A percentile compares a stretch with the other conserved stretches of the same genome.
Conservation (phyloP, 2,113 vertebrate species). For the Beaufortia kweichowensis region DNA sequence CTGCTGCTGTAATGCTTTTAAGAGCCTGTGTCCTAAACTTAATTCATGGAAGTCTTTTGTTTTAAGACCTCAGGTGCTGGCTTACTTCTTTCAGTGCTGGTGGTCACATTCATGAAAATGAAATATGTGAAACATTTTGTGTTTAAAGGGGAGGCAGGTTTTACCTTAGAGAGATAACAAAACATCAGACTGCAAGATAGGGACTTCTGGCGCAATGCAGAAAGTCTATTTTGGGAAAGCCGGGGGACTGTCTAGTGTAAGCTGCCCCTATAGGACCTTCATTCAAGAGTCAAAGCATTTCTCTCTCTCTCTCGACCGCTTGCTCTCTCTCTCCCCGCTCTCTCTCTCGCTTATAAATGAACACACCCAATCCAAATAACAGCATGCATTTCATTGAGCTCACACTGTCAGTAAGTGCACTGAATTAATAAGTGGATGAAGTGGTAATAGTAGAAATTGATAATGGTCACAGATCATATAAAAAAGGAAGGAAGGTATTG, state of each 20-base stretch:
- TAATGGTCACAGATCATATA: conserved; percentile 44
- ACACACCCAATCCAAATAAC: conserved; percentile 22
- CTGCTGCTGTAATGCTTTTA: conserved; percentile 26
- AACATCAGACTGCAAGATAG: conserved; percentile 36
- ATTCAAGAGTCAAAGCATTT: conserved; percentile 27
- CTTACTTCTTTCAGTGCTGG: neutral
- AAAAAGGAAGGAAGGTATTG: conserved; percentile 40
- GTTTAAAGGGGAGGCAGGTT: neutral
- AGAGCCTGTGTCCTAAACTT: conserved; percentile 2
- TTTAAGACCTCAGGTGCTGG: conserved; percentile 19
- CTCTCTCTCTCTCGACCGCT: conserved; percentile 8
- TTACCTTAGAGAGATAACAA: conserved; percentile 15
- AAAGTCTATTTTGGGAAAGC: conserved; percentile 50
- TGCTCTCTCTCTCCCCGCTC: neutral
- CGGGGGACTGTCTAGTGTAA: conserved; percentile 24
- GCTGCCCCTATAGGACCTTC: conserved; percentile 25
- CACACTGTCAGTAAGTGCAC: conserved; percentile 1
- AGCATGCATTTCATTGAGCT: conserved; percentile 28
- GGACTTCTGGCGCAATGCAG: conserved; percentile 38
- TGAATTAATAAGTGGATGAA: conserved; percentile 34
- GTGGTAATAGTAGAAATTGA: conserved; percentile 34
- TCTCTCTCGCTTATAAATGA: too few species aligned
- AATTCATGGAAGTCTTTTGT: conserved; percentile 33
- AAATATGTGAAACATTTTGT: conserved; percentile 16
- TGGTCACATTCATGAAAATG: conserved; percentile 19